Evolutionary conservation across 1,140 invertebrate species (phyloP).

Genomic region (Cotesia glomerata): DNA sequence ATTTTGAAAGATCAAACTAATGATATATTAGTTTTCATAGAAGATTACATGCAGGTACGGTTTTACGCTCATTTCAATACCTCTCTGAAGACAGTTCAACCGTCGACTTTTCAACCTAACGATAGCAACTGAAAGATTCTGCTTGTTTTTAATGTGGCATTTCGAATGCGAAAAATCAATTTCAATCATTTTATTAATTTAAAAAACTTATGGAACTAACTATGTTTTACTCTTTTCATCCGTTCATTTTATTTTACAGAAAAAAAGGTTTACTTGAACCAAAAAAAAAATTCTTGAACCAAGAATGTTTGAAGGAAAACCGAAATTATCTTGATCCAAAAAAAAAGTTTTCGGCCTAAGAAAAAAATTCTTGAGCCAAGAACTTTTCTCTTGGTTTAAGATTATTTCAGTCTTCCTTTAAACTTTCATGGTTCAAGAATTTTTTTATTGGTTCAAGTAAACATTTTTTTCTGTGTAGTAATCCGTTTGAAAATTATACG

Average conservation of each 20-base stretch:
- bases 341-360: too few relatives aligned
- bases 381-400: too few relatives aligned
- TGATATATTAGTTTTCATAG: conserved; percentile 6
- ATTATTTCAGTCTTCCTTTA: too few relatives aligned
- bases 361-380: too few relatives aligned
- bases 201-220: background rate
- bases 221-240: background rate
- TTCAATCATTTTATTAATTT: background rate
- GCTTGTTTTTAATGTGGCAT: background rate
- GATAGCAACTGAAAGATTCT: background rate
- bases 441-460: too few relatives aligned
- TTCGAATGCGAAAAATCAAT: background rate
- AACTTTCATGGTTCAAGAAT: too few relatives aligned
- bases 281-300: too few relatives aligned
- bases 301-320: too few relatives aligned
- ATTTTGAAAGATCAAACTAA: background rate
- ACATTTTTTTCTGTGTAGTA: too few relatives aligned
- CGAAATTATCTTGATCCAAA: too few relatives aligned
- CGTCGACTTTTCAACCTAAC: background rate
- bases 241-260: background rate
- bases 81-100: background rate
- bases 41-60: conserved; percentile 2
- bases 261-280: too few relatives aligned
- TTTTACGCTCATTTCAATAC: background rate
- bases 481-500: background rate